Conservation (phyloP, 2,113 vertebrate genomes). For the Megaptera novaeangliae region DNA sequence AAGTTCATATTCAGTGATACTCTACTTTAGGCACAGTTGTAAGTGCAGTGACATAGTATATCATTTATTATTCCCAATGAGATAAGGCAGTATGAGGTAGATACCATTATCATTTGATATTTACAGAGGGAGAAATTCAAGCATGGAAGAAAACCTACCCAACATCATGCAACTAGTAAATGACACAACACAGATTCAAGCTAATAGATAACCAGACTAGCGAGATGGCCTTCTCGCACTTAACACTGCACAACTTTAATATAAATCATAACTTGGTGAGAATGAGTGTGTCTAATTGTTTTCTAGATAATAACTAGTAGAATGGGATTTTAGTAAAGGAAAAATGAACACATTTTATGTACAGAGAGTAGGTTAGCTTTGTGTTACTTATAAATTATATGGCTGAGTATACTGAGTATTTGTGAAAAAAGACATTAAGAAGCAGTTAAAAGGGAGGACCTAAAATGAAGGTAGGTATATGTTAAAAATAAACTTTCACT, state of each 20-base stretch:
- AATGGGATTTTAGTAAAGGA: neutral
- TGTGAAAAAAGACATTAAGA: neutral
- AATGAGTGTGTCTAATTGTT: neutral
- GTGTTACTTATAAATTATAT: neutral
- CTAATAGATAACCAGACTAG: neutral
- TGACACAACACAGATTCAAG: neutral
- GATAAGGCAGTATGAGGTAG: neutral
- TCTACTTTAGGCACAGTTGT: neutral
- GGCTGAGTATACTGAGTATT: neutral
- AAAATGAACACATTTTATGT: neutral
- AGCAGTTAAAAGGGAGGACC: neutral
- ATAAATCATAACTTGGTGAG: neutral
- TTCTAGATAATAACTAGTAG: neutral
- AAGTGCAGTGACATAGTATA: neutral
- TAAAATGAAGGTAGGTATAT: neutral
- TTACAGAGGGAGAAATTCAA: neutral
- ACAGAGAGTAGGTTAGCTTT: neutral
- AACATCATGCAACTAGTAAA: neutral
- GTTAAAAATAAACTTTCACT: neutral
- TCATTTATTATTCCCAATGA: neutral
- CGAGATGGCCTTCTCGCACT: neutral
- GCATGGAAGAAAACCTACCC: neutral
- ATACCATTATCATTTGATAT: neutral
- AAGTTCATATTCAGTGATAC: neutral
- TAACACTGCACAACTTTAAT: neutral